Percentiles rank a stretch among this genome's conserved stretches.
Conservation (phyloP, 2,888 invertebrate species). For the Apamea crenata region DNA sequence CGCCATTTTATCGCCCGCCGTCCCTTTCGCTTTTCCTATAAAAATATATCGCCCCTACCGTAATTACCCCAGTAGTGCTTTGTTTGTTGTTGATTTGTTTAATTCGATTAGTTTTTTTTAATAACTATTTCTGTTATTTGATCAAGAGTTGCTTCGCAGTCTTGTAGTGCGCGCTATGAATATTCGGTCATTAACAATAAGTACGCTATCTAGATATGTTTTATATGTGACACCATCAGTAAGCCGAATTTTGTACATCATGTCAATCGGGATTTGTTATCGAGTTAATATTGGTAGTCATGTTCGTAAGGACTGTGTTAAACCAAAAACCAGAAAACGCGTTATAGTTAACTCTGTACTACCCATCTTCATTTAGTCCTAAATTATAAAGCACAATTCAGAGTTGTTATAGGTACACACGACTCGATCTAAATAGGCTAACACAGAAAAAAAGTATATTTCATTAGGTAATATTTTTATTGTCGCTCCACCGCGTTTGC, state of each 20-base stretch:
- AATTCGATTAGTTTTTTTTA: constrained; percentile 16
- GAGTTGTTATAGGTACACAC: too few species aligned
- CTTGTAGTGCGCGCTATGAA: neutral
- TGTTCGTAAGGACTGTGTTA: neutral
- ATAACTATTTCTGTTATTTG: constrained; percentile 4
- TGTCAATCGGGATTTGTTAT: neutral
- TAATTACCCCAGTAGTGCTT: neutral
- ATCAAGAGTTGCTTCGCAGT: neutral
- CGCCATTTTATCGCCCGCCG: neutral
- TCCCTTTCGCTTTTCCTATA: neutral
- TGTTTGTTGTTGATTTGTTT: constrained; percentile 2
- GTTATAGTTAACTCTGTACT: constrained; percentile 13
- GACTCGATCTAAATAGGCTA: neutral
- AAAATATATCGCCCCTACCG: neutral
- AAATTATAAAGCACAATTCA: neutral
- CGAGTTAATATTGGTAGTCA: constrained; percentile 1
- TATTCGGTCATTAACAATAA: neutral
- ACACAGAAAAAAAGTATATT: neutral
- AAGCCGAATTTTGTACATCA: neutral
- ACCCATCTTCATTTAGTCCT: neutral
- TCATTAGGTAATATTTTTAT: neutral
- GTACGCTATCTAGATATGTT: neutral
- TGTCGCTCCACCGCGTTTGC: neutral
- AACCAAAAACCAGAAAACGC: neutral
- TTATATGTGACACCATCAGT: neutral